Evolutionary conservation across 1,140 invertebrate species (phyloP), one percentile per base, ranked within the genome.

Genomic region (Drosophila navojoa): DNA sequence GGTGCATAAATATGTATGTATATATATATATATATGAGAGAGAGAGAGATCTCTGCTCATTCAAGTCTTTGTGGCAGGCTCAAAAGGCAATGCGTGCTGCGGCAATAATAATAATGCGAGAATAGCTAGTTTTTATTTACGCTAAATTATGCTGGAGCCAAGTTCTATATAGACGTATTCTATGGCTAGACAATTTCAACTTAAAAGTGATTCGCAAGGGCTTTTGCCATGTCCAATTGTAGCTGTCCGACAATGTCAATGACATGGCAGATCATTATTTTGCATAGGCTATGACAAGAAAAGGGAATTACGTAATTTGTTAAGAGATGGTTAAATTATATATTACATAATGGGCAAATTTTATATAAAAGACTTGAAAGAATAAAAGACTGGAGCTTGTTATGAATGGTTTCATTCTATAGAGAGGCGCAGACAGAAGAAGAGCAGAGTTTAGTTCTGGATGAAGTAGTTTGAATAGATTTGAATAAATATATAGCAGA

Each of bases 71-170:
- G 54, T 7, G 19, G 38, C 47, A 61, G 66, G 57, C 60, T 50
- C 19, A 27, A 50, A 78, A 59, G 47, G 47, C 61, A 54, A 77
- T 69, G 71, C 71, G 79, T 81, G 61, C 62, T 71, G 40, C 40
- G 52, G 22, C 55, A 67, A 52, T 40, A 58, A 53, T 40, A 58
- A 53, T 57, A 68, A 55, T 59, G 81, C 42, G 16, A 45, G n/a
- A 57, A 44, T 59, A 67, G 63, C 62, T 66, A 67, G 68, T 49
- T 67, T 67, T 66, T 60, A 64, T 76, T 71, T 72, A 74, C 72
- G 71, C 82, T 62, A 81, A 86, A 85, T 79, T 72, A 73, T 68
- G 42, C 45, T 55, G 25, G 32, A 67, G 52, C 32, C 63, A 60
- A 53, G 27, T 11, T 11, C 27, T 49, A 55, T 27, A 49, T 70